Base-by-base conservation (phyloP, 2,113 vertebrate species). In the Crotophaga sulcirostris region DNA sequence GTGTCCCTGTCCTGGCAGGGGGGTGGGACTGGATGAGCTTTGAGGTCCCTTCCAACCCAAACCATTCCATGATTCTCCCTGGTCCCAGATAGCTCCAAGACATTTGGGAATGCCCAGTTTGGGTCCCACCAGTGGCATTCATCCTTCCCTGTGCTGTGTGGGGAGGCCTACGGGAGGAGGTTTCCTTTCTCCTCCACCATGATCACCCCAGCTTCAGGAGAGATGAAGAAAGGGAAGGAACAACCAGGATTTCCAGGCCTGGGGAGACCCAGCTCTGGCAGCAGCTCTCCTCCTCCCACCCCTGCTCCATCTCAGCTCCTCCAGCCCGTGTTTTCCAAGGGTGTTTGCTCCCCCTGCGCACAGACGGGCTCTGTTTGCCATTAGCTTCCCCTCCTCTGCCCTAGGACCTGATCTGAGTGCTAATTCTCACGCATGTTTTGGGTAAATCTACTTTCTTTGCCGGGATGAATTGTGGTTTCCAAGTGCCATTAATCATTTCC, bases 401-500 rank as follows among this genome's bases (percentile, higher is more conserved):
- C 75, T n/a, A 47, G 87, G 87, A 96, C 73, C 85, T 36, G 64
- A 75, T 89, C 76, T 36, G 56, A 94, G 89, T 68, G 44, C 89
- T 93, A 90, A 93, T 95, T 96, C 94, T 94, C 96, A 92, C 69
- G 89, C 90, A 87, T 92, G 92, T 93, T 96, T 94, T 1, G 70
- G 89, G 94, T 91, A 96, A 97, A 88, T 90, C 95, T 72, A 80
- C 91, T 96, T 94, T 97, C 96, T 95, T 93, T 70, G 89, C 94
- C 3, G 11, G 87, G 80, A 87, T 95, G 96, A 94, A 95, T 89
- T 97, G 96, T 89, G 95, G 95, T 96, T 97, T 96, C 94, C 90
- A 87, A 87, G 92, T 47, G 3, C 90, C 95, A 96, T 97, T 97
- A 97, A 96, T 97, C 96, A 97, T 97, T 95, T 96, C 95, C 96